Percentiles rank a stretch among this genome's conserved stretches.
These are phyloP conservation scores for Orientallactaga sibirica DNA, from an alignment of 2,797 vertebrate genomes.

Conservation along the genomic window DNA sequence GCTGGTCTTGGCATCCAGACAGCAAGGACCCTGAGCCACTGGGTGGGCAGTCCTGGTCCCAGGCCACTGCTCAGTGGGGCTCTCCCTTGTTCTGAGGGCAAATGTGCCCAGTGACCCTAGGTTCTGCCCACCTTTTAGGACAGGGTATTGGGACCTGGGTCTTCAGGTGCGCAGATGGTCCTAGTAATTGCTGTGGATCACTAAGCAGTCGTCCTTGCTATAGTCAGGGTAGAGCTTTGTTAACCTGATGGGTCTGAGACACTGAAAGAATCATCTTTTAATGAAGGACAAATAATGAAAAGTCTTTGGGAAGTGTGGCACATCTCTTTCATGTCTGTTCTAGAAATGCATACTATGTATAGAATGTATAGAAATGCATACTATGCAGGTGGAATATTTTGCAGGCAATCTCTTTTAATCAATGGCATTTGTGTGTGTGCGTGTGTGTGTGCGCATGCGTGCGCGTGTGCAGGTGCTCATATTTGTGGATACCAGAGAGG, in stretches of 20 bases:
- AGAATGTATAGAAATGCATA: not conserved
- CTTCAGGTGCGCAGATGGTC: rapidly evolving
- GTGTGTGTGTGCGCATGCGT: too few relatives aligned
- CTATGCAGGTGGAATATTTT: not conserved
- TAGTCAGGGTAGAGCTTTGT: not conserved
- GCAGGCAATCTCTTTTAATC: not conserved
- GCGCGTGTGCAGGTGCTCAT: too few relatives aligned
- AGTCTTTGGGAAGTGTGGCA: not conserved
- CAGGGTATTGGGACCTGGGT: rapidly evolving
- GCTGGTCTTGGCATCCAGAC: not conserved
- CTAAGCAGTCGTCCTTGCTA: not conserved
- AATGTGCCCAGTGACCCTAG: not conserved
- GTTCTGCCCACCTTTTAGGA: not conserved
- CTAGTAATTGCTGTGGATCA: not conserved
- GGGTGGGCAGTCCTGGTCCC: rapidly evolving
- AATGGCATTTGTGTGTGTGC: too few relatives aligned
- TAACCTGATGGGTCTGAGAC: not conserved
- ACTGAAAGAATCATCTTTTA: not conserved
- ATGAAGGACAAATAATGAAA: not conserved
- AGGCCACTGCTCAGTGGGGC: not conserved
- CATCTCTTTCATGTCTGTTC: rapidly evolving
- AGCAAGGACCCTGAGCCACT: not conserved
- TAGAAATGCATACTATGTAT: not conserved
- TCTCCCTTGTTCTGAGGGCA: not conserved
- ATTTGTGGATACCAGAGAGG: too few relatives aligned